Conservation (phyloP, 2,113 vertebrate species). For the Trochalopteron elliotii region DNA sequence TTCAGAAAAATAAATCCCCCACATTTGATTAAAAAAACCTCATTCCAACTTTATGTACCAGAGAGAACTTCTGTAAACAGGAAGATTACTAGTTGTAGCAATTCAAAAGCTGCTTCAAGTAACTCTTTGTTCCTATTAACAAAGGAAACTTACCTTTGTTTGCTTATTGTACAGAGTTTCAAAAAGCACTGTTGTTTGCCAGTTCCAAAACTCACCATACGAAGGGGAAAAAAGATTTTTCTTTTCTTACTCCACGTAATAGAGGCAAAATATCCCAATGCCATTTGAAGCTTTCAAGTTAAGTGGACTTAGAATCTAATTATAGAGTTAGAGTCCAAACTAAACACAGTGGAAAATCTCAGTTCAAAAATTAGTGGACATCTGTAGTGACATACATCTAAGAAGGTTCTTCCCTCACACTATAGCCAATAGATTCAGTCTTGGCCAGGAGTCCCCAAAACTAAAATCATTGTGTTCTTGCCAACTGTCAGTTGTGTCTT, state of each 20-base stretch:
- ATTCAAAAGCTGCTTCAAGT: not conserved
- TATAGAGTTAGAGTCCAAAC: not conserved
- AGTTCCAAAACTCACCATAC: not conserved
- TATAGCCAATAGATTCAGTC: not conserved
- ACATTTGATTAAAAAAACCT: not conserved
- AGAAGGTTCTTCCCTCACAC: not conserved
- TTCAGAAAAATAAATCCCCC: not conserved
- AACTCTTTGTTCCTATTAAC: not conserved
- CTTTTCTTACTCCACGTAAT: not conserved
- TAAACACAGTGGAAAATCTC: not conserved
- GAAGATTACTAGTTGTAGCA: not conserved
- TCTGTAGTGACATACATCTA: not conserved
- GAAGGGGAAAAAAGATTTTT: not conserved
- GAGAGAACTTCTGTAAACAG: not conserved
- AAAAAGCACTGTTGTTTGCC: not conserved
- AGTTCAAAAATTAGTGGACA: not conserved
- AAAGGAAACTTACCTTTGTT: slow-evolving; percentile 14
- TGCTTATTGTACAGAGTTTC: not conserved
- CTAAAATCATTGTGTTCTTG: not conserved
- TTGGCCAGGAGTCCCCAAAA: not conserved
- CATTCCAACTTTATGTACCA: not conserved
- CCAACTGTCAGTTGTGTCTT: not conserved
- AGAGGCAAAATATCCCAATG: not conserved
- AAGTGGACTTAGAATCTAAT: not conserved
- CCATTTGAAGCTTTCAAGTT: not conserved